A percentile compares a stretch with the other conserved stretches of the same genome.
Conservation (phyloP, 2,797 vertebrate species). For the Atherinosoma microstoma region DNA sequence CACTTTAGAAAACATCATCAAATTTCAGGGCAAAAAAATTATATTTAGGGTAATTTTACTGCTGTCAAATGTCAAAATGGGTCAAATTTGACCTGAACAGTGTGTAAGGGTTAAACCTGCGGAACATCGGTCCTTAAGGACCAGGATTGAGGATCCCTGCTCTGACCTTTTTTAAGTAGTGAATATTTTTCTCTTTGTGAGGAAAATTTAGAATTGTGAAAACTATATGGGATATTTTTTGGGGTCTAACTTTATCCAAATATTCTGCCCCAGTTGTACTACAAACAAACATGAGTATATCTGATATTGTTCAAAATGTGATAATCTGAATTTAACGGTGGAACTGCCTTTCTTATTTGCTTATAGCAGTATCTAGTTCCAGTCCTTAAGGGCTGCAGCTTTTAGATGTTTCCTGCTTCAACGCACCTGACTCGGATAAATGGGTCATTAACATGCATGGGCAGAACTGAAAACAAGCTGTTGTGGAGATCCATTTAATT, state of each 20-base stretch:
- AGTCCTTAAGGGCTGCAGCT: background rate
- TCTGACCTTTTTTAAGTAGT: too few species aligned
- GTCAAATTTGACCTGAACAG: too few species aligned
- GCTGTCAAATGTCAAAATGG: too few species aligned
- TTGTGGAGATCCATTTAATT: background rate
- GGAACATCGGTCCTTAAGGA: too few species aligned
- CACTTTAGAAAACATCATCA: too few species aligned
- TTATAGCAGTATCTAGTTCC: background rate
- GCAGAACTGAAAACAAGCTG: background rate
- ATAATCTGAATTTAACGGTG: slow-evolving; percentile 15
- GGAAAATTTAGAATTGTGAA: background rate
- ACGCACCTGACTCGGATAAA: background rate
- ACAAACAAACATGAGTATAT: background rate
- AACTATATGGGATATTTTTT: background rate
- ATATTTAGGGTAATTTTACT: too few species aligned
- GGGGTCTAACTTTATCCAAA: background rate
- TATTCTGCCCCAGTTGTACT: background rate
- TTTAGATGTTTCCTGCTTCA: slow-evolving; percentile 1
- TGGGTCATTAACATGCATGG: background rate
- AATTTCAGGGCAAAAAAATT: too few species aligned
- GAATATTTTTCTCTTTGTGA: background rate
- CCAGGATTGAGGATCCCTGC: too few species aligned
- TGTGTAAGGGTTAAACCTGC: too few species aligned
- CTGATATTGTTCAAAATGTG: background rate
- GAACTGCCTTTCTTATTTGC: slow-evolving; percentile 13